Evolutionary conservation across 2,797 vertebrate species (phyloP).

Genomic region (Chaetophractus vellerosus): DNA sequence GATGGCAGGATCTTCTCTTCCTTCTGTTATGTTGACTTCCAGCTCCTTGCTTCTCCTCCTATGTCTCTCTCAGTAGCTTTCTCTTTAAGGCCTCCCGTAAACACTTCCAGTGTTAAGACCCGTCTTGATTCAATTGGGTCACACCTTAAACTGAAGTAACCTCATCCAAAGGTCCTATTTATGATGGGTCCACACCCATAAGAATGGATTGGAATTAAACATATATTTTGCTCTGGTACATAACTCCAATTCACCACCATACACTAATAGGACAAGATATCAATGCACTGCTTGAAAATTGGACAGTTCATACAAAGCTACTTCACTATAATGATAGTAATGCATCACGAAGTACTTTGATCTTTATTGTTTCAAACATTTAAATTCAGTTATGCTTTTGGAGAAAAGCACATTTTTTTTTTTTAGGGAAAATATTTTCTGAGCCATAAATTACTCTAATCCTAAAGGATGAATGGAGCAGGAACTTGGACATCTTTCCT

Average conservation of each 20-base stretch:
- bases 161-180: too few species aligned
- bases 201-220: too few species aligned
- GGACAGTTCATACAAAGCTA: neutral
- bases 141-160: too few species aligned
- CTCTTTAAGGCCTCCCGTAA: too few species aligned
- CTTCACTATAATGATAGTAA: slow-evolving; percentile 28
- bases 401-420: slow-evolving; percentile 1
- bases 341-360: neutral
- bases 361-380: slow-evolving; percentile 50
- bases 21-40: too few species aligned
- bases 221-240: too few species aligned
- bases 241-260: neutral
- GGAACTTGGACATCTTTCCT: neutral
- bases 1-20: too few species aligned
- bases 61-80: too few species aligned
- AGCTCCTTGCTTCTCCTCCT: too few species aligned
- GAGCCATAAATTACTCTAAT: neutral
- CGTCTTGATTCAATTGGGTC: too few species aligned
- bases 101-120: too few species aligned
- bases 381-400: slow-evolving; percentile 26
- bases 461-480: slow-evolving; percentile 27
- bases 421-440: slow-evolving; percentile 40
- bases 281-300: slow-evolving; percentile 20
- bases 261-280: neutral
- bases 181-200: too few species aligned